These are phyloP conservation scores for Baronia brevicornis DNA, from an alignment of 2,888 invertebrate species.

Conservation along the genomic window DNA sequence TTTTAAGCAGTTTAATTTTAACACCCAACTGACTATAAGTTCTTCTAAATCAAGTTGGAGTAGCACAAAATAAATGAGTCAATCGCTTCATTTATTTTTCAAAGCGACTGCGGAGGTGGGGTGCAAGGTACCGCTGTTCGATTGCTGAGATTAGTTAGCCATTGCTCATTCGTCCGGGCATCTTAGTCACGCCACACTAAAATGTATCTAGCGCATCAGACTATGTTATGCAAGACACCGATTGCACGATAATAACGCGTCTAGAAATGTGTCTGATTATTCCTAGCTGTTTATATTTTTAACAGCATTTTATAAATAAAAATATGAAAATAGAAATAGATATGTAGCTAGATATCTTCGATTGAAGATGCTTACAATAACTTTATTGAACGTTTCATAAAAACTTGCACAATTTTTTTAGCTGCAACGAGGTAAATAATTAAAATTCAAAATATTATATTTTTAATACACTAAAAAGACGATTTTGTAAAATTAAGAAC, in stretches of 20 bases:
- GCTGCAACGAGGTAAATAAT: too few relatives aligned
- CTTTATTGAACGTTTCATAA: too few relatives aligned
- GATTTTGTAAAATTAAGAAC: too few relatives aligned
- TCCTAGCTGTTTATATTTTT: neutral
- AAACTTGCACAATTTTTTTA: neutral
- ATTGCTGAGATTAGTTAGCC: slow-evolving; percentile 7
- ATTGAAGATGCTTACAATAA: too few relatives aligned
- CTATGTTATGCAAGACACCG: slow-evolving; percentile 8
- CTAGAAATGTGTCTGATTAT: slow-evolving; percentile 7
- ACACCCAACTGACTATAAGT: slow-evolving; percentile 7
- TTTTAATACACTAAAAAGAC: too few relatives aligned
- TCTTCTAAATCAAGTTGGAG: slow-evolving; percentile 9
- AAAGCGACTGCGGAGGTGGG: slow-evolving; percentile 6
- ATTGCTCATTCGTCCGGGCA: slow-evolving; percentile 8
- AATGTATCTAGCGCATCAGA: too few relatives aligned
- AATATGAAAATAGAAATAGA: too few relatives aligned
- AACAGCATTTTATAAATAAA: too few relatives aligned
- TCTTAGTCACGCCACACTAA: slow-evolving; percentile 11
- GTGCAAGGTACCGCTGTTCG: slow-evolving; percentile 6
- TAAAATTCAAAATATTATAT: too few relatives aligned
- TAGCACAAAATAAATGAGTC: slow-evolving; percentile 13
- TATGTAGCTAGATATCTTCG: too few relatives aligned
- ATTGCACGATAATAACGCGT: slow-evolving; percentile 7
- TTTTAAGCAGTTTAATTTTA: too few relatives aligned
- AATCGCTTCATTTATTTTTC: slow-evolving; percentile 12